phyloP scores from a whole-genome alignment of 2,113 vertebrate species.

The Sardina pilchardus region DNA sequence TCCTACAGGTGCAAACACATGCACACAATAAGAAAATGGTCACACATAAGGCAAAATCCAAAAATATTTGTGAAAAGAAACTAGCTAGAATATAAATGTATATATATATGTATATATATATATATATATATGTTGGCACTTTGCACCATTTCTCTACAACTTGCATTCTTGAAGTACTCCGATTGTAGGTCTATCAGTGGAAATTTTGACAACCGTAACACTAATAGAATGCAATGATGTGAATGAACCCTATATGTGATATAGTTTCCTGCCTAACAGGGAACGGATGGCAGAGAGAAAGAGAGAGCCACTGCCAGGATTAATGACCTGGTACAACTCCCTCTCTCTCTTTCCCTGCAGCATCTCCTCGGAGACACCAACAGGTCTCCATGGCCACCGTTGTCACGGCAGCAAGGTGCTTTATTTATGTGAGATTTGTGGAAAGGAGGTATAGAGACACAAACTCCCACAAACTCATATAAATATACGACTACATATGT shows the following conservation, averaged over 20 bases:
- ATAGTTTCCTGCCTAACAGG: not conserved
- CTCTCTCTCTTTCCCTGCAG: slow-evolving; percentile 31
- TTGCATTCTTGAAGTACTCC: not conserved
- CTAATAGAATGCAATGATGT: not conserved
- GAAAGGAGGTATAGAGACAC: slow-evolving; percentile 52
- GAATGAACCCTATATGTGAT: not conserved
- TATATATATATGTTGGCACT: not conserved
- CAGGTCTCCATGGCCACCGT: slow-evolving; percentile 70
- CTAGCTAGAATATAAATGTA: not conserved
- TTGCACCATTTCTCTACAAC: not conserved
- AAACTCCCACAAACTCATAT: slow-evolving; percentile 46
- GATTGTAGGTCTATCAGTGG: not conserved
- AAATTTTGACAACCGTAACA: not conserved
- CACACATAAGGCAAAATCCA: not conserved
- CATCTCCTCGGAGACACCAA: slow-evolving; percentile 39
- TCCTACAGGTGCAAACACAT: not conserved
- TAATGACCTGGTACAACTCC: slow-evolving; percentile 3
- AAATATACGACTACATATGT: slow-evolving; percentile 15
- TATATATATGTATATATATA: not conserved
- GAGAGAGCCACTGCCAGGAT: not conserved
- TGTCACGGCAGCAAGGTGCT: slow-evolving; percentile 63
- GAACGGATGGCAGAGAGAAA: not conserved
- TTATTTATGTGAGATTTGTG: slow-evolving; percentile 47
- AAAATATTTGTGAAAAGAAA: not conserved
- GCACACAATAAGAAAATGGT: not conserved